A percentile compares a stretch with the other conserved stretches of the same genome.
phyloP scores from a whole-genome alignment of 1,140 invertebrate genomes.

The Aleiodes sp. region DNA sequence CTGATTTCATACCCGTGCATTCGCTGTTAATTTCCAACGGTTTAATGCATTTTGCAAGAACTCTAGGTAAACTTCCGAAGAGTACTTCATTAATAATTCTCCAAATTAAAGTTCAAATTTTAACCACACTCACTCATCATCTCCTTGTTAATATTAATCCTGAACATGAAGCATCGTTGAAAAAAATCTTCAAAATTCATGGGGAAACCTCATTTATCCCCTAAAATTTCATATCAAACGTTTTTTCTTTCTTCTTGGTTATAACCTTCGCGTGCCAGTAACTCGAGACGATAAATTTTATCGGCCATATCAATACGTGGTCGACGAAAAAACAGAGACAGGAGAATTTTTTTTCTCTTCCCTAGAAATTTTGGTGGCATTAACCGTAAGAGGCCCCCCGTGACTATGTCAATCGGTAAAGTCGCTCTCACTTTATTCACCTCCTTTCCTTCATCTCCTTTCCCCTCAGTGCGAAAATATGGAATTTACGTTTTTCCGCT shows the following conservation, averaged over 20 bases:
- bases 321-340: not conserved
- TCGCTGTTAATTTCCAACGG: too few relatives aligned
- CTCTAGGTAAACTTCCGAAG: too few relatives aligned
- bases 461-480: too few relatives aligned
- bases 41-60: too few relatives aligned
- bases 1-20: too few relatives aligned
- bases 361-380: not conserved
- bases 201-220: not conserved
- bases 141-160: too few relatives aligned
- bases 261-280: not conserved
- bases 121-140: too few relatives aligned
- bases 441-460: not conserved
- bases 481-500: slow-evolving; percentile 27
- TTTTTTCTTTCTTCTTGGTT: too few relatives aligned
- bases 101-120: too few relatives aligned
- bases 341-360: not conserved
- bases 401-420: slow-evolving; percentile 19
- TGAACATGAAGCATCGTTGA: not conserved
- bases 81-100: too few relatives aligned
- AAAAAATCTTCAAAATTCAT: not conserved
- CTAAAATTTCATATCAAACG: not conserved
- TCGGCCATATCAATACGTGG: slow-evolving; percentile 7
- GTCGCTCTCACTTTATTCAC: not conserved
- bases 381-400: not conserved
- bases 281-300: slow-evolving; percentile 17